Base-by-base conservation (phyloP, 2,888 invertebrate genomes). In the Unio delphinus region DNA sequence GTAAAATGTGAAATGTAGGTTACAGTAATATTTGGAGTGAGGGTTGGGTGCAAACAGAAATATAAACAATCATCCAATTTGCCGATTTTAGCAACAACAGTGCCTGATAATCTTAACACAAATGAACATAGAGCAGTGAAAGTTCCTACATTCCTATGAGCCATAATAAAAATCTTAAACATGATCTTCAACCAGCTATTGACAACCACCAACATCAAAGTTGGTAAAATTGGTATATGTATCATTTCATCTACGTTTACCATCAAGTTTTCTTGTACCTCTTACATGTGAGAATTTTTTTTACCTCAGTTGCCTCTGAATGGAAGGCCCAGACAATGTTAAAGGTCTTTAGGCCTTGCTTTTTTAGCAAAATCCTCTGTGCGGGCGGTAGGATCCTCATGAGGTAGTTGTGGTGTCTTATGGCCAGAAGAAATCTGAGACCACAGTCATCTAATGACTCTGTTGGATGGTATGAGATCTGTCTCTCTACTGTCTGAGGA, bases 241-340 rank as follows among this genome's bases (percentile, higher is more conserved):
- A 58, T 58, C 58, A 58, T 17, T 18, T 58, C 17, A n/a, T 58
- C 7, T n/a, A 20, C 15, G 20, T n/a, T n/a, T 23, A 58, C 15
- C 15, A 58, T 5, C 6, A 34, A n/a, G 26, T 17, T 23, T n/a
- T 23, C 11, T 17, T 54, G 6, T 15, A 55, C 23, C 28, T 45
- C 28, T 7, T 17, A 54, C 6, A 34, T 17, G 23, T 26, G 56
- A 23, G 26, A 28, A 30, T 57, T 23, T 60, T n/a, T 30, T 70
- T 70, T 69, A 89, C 89, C 87, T 98, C 98, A 89, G 98, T 97
- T 28, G 97, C 95, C 90, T 99, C 99, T 0, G 99, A 99, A 90
- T 99, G 99, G 91, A 96, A 99, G 0, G 99, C 99, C 99, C 99
- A 99, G 4, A 98, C 98, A 28, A 99, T 92, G 90, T 98, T 96